phyloP scores from a whole-genome alignment of 2,113 vertebrate species.

The Heloderma charlesbogerti region DNA sequence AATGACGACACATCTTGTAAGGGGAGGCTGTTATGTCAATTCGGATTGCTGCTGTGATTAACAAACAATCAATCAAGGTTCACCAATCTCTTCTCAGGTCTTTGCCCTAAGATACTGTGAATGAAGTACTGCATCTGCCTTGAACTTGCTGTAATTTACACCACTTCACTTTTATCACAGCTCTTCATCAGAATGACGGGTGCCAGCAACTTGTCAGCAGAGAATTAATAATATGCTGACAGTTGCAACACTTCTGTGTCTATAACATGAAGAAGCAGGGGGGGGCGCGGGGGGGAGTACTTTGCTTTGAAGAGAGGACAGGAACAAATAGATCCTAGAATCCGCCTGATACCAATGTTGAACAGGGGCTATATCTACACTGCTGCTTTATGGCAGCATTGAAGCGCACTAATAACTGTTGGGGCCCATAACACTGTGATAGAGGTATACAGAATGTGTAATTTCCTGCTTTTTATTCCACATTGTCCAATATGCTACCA shows the following conservation, averaged over 20 bases:
- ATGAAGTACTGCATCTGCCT: conserved; percentile 40
- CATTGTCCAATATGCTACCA: no score
- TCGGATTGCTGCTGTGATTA: conserved; percentile 35
- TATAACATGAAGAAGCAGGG: conserved; percentile 46
- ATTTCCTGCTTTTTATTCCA: no score
- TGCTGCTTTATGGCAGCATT: no score
- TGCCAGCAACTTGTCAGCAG: conserved; percentile 60
- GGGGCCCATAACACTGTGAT: no score
- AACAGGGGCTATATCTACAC: no score
- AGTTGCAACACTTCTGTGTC: conserved; percentile 43
- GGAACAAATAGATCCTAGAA: conserved; percentile 28
- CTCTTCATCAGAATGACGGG: conserved; percentile 61
- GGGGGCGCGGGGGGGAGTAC: not conserved
- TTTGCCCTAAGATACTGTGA: conserved; percentile 34
- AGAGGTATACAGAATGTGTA: no score
- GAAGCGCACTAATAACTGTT: no score
- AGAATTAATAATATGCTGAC: conserved; percentile 69
- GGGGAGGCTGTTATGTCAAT: conserved; percentile 18
- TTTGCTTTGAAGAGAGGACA: conserved; percentile 46
- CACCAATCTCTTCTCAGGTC: conserved; percentile 46
- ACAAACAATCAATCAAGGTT: conserved; percentile 45
- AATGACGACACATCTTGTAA: conserved; percentile 38
- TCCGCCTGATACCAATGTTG: conserved; percentile 18
- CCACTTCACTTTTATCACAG: conserved; percentile 59
- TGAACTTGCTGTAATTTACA: conserved; percentile 58